These are phyloP conservation scores for Drosophila varians DNA, from an alignment of 1,140 invertebrate genomes.

Conservation along the genomic window DNA sequence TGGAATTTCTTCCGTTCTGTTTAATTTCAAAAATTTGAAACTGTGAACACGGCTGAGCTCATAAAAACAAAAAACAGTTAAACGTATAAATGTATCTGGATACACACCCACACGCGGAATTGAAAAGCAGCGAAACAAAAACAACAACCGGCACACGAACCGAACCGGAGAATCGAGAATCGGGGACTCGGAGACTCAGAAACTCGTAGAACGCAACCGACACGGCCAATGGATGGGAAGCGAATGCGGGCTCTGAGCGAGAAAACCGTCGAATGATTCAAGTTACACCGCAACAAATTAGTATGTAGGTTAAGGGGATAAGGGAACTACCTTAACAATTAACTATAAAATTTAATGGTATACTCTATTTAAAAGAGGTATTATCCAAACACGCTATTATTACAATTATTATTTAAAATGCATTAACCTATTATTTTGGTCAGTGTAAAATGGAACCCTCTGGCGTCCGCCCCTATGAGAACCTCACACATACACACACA, in stretches of 20 bases:
- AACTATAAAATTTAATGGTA: too few species aligned
- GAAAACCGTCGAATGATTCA: conserved; percentile 64
- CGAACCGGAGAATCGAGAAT: conserved; percentile 12
- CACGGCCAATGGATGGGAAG: conserved; percentile 57
- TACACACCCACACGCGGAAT: conserved; percentile 52
- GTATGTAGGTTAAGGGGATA: background rate
- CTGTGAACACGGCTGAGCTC: conserved; percentile 14
- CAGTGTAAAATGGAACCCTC: conserved; percentile 1
- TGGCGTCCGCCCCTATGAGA: conserved; percentile 19
- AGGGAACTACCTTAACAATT: too few species aligned
- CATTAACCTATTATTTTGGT: background rate
- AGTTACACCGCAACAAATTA: background rate
- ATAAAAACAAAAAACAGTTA: conserved; percentile 36
- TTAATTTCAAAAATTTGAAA: conserved; percentile 1
- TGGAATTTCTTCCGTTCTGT: conserved; percentile 2
- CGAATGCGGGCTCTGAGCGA: conserved; percentile 48
- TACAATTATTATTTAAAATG: too few species aligned
- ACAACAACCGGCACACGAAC: conserved; percentile 45
- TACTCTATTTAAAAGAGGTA: too few species aligned
- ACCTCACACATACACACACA: conserved; percentile 22
- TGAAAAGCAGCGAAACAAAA: conserved; percentile 17
- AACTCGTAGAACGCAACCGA: conserved; percentile 41
- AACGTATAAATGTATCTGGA: conserved; percentile 7
- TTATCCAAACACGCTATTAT: too few species aligned
- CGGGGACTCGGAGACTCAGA: conserved; percentile 1